These are phyloP conservation scores for Pyrocoelia pectoralis DNA, from an alignment of 2,888 invertebrate genomes.

Conservation along the genomic window DNA sequence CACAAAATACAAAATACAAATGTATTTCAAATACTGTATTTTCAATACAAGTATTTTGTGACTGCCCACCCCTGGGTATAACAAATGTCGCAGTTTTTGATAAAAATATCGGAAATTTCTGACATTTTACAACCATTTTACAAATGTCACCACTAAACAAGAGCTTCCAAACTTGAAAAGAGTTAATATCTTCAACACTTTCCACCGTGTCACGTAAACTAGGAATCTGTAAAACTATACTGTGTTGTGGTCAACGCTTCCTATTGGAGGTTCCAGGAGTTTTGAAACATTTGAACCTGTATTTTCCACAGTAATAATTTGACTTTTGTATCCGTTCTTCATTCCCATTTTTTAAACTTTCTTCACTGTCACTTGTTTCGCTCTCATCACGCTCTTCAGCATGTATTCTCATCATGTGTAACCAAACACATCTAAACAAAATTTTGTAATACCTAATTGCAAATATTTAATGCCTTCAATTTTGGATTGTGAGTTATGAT, in stretches of 20 bases:
- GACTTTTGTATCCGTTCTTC: neutral
- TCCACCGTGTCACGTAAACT: neutral
- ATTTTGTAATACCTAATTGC: too few species aligned
- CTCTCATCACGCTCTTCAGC: neutral
- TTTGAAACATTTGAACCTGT: constrained; percentile 11
- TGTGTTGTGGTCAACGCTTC: neutral
- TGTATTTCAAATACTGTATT: too few species aligned
- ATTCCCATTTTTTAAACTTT: neutral
- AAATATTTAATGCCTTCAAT: constrained; percentile 1
- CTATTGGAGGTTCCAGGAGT: neutral
- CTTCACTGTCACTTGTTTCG: neutral
- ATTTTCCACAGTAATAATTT: constrained; percentile 5
- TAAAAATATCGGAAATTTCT: neutral
- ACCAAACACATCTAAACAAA: too few species aligned
- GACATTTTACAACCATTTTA: neutral
- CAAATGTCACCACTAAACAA: constrained; percentile 9
- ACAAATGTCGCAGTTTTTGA: constrained; percentile 1
- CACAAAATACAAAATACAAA: too few species aligned
- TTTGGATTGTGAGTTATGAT: neutral
- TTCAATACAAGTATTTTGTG: too few species aligned
- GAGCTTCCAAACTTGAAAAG: too few species aligned
- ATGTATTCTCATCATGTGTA: neutral
- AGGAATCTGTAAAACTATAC: neutral
- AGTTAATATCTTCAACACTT: constrained; percentile 1
- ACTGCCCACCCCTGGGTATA: too few species aligned